Conservation (phyloP, 2,797 vertebrate species). For the Danio aesculapii region DNA sequence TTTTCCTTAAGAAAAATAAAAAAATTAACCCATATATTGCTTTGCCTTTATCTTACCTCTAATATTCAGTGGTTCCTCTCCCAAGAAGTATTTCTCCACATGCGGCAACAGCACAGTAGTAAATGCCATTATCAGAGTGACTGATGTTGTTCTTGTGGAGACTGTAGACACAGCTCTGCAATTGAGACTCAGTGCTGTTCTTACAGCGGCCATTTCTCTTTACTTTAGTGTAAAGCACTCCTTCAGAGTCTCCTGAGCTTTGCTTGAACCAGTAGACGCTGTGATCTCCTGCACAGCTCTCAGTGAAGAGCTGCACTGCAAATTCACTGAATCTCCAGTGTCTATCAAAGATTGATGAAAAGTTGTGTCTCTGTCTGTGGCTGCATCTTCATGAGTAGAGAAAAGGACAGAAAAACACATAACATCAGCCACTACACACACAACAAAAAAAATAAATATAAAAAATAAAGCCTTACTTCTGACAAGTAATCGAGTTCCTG, state of each 20-base stretch:
- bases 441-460: too few species aligned
- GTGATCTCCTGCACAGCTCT: slow-evolving; percentile 55
- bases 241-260: slow-evolving; percentile 49
- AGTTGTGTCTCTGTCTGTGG: too few species aligned
- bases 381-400: too few species aligned
- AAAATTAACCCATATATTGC: too few species aligned
- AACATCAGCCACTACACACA: neutral
- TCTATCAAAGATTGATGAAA: slow-evolving; percentile 24
- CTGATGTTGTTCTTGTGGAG: slow-evolving; percentile 58
- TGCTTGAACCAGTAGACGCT: slow-evolving; percentile 58
- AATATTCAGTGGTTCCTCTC: slow-evolving; percentile 26
- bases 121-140: slow-evolving; percentile 61
- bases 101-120: slow-evolving; percentile 69
- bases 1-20: too few species aligned
- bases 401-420: neutral
- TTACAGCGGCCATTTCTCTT: slow-evolving; percentile 17
- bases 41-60: neutral
- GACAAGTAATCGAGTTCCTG: neutral
- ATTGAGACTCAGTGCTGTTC: neutral
- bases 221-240: slow-evolving; percentile 50
- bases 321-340: slow-evolving; percentile 53
- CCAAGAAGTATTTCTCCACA: slow-evolving; percentile 60
- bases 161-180: slow-evolving; percentile 62
- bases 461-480: neutral
- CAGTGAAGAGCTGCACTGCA: slow-evolving; percentile 63